Percentiles rank a stretch among this genome's conserved stretches.
phyloP scores from a whole-genome alignment of 1,140 invertebrate species.

The Tetranychus urticae region DNA sequence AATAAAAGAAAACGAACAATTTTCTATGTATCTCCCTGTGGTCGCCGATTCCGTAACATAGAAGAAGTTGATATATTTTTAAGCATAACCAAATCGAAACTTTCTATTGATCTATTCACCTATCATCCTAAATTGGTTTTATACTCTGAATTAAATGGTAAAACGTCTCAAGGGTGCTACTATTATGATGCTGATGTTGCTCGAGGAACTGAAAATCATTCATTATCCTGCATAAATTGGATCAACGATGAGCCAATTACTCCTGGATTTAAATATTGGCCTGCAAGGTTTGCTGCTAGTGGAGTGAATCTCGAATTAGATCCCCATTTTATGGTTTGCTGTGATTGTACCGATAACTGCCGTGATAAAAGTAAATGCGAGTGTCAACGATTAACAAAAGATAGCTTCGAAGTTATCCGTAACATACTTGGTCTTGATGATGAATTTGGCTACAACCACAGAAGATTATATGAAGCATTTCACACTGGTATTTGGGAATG shows the following conservation, averaged over 20 bases:
- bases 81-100: background rate
- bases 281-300: background rate
- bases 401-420: slow-evolving; percentile 37
- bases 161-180: background rate
- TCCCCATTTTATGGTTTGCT: slow-evolving; percentile 28
- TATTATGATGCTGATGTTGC: background rate
- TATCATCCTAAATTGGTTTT: background rate
- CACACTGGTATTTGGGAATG: slow-evolving; percentile 48
- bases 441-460: slow-evolving; percentile 23
- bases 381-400: slow-evolving; percentile 23
- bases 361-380: slow-evolving; percentile 17
- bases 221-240: slow-evolving; percentile 1
- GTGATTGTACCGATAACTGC: slow-evolving; percentile 39
- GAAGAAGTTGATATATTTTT: background rate
- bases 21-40: slow-evolving; percentile 1
- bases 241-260: background rate
- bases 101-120: slow-evolving; percentile 1
- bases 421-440: slow-evolving; percentile 18
- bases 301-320: background rate
- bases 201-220: background rate
- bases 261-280: background rate
- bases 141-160: background rate
- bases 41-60: background rate
- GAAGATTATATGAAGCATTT: slow-evolving; percentile 29
- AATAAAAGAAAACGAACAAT: background rate